Evolutionary conservation across 92 coral and sea anemone species (phyloP).

Genomic region (Porites lobata): DNA sequence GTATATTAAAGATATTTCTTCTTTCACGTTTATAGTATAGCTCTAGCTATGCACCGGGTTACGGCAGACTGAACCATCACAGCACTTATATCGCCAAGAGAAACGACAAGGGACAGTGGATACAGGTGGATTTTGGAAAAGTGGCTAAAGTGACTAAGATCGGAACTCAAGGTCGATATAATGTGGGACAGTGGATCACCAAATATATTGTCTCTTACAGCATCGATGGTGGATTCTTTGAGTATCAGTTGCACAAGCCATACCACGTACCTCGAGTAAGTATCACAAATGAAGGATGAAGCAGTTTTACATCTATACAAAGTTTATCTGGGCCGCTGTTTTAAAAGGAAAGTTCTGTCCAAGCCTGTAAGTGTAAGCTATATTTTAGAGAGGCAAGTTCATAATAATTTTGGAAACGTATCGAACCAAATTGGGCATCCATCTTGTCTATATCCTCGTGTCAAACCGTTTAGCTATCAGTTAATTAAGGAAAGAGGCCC

Average conservation of each 20-base stretch:
- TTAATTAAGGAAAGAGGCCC: too few relatives aligned
- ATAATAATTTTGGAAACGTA: too few relatives aligned
- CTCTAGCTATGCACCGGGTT: background rate
- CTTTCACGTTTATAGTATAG: background rate
- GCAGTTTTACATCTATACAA: background rate
- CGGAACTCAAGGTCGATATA: slow-evolving; percentile 23
- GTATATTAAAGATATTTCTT: too few relatives aligned
- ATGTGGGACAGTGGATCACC: background rate
- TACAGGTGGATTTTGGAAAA: slow-evolving; percentile 28
- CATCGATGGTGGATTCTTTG: slow-evolving; percentile 19
- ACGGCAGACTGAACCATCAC: slow-evolving; percentile 20
- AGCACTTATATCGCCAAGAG: background rate
- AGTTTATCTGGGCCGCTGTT: background rate
- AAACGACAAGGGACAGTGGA: slow-evolving; percentile 15
- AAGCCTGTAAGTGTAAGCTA: too few relatives aligned
- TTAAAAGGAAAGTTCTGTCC: too few relatives aligned
- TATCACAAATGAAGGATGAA: background rate
- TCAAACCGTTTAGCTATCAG: too few relatives aligned
- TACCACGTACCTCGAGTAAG: slow-evolving; percentile 13
- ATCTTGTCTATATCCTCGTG: too few relatives aligned
- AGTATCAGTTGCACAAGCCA: slow-evolving; percentile 31
- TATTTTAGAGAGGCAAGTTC: too few relatives aligned
- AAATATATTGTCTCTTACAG: slow-evolving; percentile 25
- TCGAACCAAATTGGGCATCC: too few relatives aligned
- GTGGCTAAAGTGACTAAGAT: slow-evolving; percentile 20